phyloP scores from a whole-genome alignment of 2,113 vertebrate genomes.

The Cebus imitator region DNA sequence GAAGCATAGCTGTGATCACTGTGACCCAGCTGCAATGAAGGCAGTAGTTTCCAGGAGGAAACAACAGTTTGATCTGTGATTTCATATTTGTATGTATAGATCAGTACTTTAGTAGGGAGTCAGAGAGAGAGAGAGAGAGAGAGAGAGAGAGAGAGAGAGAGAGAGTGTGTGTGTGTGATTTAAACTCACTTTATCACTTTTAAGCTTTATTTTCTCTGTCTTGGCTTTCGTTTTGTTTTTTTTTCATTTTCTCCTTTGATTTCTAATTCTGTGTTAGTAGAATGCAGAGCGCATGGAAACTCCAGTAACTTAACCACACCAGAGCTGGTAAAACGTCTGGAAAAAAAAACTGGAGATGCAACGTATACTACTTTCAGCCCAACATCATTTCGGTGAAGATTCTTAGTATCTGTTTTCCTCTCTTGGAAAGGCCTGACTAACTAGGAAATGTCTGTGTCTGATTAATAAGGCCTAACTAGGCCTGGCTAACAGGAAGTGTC shows the following conservation, averaged over 20 bases:
- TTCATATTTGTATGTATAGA: not conserved
- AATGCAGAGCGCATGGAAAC: not conserved
- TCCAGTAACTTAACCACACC: not conserved
- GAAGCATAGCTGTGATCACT: not conserved
- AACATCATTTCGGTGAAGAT: not conserved
- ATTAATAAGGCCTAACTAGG: not conserved
- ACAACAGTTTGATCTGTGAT: constrained; percentile 11
- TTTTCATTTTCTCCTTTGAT: constrained; percentile 31
- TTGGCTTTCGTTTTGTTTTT: not conserved
- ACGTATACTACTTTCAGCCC: not conserved
- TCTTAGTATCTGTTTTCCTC: not conserved
- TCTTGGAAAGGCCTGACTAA: not conserved
- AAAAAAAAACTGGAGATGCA: not conserved
- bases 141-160: too few species aligned
- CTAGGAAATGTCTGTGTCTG: not conserved
- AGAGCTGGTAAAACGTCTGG: not conserved
- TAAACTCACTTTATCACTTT: not conserved
- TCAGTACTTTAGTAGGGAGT: not conserved
- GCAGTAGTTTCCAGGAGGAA: constrained; percentile 8
- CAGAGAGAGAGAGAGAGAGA: too few species aligned
- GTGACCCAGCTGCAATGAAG: not conserved
- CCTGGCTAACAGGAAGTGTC: not conserved
- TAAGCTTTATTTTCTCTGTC: constrained; percentile 30
- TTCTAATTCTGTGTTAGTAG: not conserved
- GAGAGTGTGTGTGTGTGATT: not conserved